phyloP scores from a whole-genome alignment of 2,113 vertebrate species.

The Mobula hypostoma region DNA sequence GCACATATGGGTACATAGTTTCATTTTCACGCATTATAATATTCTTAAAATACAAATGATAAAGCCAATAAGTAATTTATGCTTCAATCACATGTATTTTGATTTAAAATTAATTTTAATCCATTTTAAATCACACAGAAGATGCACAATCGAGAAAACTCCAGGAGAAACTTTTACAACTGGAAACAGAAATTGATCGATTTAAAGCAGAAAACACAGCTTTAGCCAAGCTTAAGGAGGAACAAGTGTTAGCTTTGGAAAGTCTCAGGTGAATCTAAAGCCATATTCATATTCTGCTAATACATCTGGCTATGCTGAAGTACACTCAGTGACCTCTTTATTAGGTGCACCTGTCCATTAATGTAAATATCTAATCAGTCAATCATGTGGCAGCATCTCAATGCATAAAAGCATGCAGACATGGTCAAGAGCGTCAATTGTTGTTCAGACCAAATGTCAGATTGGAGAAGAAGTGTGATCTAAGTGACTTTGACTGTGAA shows the following conservation, averaged over 20 bases:
- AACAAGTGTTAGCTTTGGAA: constrained; percentile 44
- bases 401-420: too few species aligned
- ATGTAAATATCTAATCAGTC: too few species aligned
- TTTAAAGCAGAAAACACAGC: constrained; percentile 24
- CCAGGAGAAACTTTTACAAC: constrained; percentile 37
- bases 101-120: not conserved
- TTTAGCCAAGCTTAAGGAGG: constrained; percentile 43
- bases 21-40: not conserved
- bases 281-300: not conserved
- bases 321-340: too few species aligned
- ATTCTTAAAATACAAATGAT: not conserved
- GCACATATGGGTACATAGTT: not conserved
- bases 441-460: too few species aligned
- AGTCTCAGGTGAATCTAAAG: constrained; percentile 46
- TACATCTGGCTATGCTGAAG: not conserved
- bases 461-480: too few species aligned
- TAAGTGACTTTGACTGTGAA: too few species aligned
- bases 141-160: constrained; percentile 37
- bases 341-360: too few species aligned
- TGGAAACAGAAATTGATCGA: not conserved
- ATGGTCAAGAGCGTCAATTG: too few species aligned
- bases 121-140: not conserved
- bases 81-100: not conserved
- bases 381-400: too few species aligned
- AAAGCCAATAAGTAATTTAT: not conserved